A percentile compares a stretch with the other conserved stretches of the same genome.
These are phyloP conservation scores for Antheraea yamamai DNA, from an alignment of 2,888 invertebrate genomes.

Conservation along the genomic window DNA sequence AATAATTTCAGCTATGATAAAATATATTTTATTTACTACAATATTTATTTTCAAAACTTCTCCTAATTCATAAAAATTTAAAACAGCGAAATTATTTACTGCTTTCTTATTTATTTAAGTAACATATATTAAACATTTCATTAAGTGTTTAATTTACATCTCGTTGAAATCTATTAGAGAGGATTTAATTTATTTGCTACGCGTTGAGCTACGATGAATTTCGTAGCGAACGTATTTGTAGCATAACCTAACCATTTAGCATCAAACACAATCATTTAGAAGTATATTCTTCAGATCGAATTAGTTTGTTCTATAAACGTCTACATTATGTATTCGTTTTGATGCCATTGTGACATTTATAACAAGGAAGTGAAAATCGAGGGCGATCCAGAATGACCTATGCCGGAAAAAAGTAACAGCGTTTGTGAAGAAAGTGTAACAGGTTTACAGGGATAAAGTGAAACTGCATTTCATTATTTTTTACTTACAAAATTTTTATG, in stretches of 20 bases:
- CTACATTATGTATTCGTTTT: background rate
- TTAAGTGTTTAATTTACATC: background rate
- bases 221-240: slow-evolving; percentile 34
- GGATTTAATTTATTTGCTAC: slow-evolving; percentile 42
- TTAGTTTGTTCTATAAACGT: slow-evolving; percentile 8
- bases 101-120: background rate
- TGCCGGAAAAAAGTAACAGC: background rate
- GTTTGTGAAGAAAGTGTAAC: slow-evolving; percentile 2
- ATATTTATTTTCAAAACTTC: background rate
- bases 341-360: background rate
- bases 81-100: background rate
- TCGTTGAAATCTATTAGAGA: slow-evolving; percentile 50
- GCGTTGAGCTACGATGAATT: slow-evolving; percentile 39
- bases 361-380: background rate
- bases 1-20: background rate
- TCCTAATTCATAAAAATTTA: background rate
- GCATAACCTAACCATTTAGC: background rate
- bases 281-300: background rate
- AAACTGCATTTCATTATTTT: background rate
- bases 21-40: background rate
- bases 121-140: background rate
- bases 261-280: background rate
- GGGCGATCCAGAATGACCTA: background rate
- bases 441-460: background rate
- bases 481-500: background rate